Evolutionary conservation across 2,113 vertebrate species (phyloP).

Genomic region (Tetraodon nigroviridis): DNA sequence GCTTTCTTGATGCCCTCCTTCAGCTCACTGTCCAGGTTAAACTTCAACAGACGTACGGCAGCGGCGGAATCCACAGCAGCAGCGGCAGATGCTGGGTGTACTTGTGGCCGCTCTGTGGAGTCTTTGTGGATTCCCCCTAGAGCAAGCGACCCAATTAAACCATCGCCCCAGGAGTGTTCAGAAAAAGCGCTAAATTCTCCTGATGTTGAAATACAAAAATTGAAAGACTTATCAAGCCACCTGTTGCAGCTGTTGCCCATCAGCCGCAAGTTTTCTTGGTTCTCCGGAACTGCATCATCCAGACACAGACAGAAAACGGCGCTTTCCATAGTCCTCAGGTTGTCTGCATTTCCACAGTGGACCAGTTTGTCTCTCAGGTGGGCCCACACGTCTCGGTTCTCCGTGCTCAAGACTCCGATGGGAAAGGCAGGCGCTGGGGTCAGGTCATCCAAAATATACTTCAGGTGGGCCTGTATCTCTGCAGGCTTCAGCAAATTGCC

Average conservation of each 20-base stretch:
- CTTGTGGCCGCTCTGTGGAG: slow-evolving; percentile 75
- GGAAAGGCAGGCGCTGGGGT: slow-evolving; percentile 76
- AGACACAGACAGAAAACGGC: slow-evolving; percentile 92
- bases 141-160: slow-evolving; percentile 89
- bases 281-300: slow-evolving; percentile 82
- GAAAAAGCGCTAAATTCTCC: slow-evolving; percentile 87
- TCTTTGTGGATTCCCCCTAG: slow-evolving; percentile 92
- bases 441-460: slow-evolving; percentile 81
- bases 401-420: slow-evolving; percentile 83
- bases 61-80: slow-evolving; percentile 72
- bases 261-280: slow-evolving; percentile 84
- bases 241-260: slow-evolving; percentile 85
- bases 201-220: slow-evolving; percentile 83
- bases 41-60: slow-evolving; percentile 78
- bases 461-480: slow-evolving; percentile 87
- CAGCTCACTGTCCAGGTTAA: slow-evolving; percentile 79
- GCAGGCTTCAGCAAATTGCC: slow-evolving; percentile 81
- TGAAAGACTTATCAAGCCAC: slow-evolving; percentile 98
- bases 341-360: slow-evolving; percentile 79
- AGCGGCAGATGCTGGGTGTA: slow-evolving; percentile 75
- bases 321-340: slow-evolving; percentile 79
- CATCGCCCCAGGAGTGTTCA: slow-evolving; percentile 97
- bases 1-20: slow-evolving; percentile 80
- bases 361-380: slow-evolving; percentile 80
- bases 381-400: slow-evolving; percentile 90